These are phyloP conservation scores for Abscondita cerata DNA, from an alignment of 2,888 invertebrate genomes.

Conservation along the genomic window DNA sequence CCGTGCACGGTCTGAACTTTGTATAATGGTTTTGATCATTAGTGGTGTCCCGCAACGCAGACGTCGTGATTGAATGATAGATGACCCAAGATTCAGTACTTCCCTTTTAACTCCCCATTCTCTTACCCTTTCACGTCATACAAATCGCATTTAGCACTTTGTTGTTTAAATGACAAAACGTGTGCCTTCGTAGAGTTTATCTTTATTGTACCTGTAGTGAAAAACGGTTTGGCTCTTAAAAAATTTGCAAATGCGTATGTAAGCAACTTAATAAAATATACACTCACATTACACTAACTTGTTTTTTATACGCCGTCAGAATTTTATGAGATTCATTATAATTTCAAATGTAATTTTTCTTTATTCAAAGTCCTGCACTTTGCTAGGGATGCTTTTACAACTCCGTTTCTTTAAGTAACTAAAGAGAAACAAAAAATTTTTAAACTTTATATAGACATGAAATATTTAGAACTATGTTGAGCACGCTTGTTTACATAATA, in stretches of 20 bases:
- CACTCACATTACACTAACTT: slow-evolving; percentile 34
- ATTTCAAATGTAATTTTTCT: slow-evolving; percentile 36
- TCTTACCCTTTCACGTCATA: slow-evolving; percentile 30
- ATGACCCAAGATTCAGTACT: slow-evolving; percentile 43
- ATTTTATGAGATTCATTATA: slow-evolving; percentile 36
- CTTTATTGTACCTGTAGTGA: slow-evolving; percentile 18
- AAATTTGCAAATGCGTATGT: slow-evolving; percentile 31
- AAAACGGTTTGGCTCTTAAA: slow-evolving; percentile 22
- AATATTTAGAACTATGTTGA: not conserved
- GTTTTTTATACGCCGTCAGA: slow-evolving; percentile 35
- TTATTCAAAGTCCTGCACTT: slow-evolving; percentile 27
- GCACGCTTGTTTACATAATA: too few species aligned
- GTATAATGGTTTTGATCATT: slow-evolving; percentile 49
- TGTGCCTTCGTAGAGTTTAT: slow-evolving; percentile 24
- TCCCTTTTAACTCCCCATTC: slow-evolving; percentile 36
- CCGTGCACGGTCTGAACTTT: slow-evolving; percentile 45
- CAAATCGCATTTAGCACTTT: slow-evolving; percentile 32
- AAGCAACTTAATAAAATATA: slow-evolving; percentile 34
- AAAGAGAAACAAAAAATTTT: not conserved
- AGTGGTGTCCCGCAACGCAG: slow-evolving; percentile 44
- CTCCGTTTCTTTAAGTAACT: not conserved
- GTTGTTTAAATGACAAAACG: slow-evolving; percentile 32
- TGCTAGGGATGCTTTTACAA: slow-evolving; percentile 8
- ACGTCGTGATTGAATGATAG: slow-evolving; percentile 50
- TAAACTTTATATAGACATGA: slow-evolving; percentile 10